Percentiles rank a stretch among this genome's conserved stretches.
These are phyloP conservation scores for Trachymyrmex septentrionalis DNA, from an alignment of 1,140 invertebrate genomes.

Conservation along the genomic window DNA sequence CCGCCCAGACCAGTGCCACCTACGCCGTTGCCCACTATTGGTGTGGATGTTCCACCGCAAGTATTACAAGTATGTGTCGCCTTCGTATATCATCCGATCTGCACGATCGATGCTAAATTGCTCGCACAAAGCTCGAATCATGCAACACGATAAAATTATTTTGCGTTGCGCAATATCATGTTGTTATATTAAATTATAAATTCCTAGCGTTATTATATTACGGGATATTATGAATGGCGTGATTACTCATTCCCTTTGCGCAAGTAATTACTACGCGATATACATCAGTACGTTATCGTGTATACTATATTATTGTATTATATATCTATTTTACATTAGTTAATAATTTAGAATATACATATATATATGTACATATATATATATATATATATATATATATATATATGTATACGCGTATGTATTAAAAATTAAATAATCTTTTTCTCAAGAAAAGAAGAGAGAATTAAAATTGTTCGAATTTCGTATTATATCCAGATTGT, in stretches of 20 bases:
- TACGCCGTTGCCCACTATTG: slow-evolving; percentile 88
- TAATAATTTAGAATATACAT: background rate
- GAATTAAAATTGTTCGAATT: too few species aligned
- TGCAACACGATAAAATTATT: background rate
- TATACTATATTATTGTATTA: background rate
- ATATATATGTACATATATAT: too few species aligned
- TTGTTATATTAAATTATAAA: slow-evolving; percentile 12
- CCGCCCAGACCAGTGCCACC: slow-evolving; percentile 87
- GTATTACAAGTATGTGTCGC: slow-evolving; percentile 90
- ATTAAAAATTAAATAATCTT: too few species aligned
- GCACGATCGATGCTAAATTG: slow-evolving; percentile 29
- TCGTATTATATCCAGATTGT: too few species aligned
- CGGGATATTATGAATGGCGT: background rate
- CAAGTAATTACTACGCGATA: background rate
- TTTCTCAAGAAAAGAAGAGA: too few species aligned
- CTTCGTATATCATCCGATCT: slow-evolving; percentile 10
- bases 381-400: too few species aligned
- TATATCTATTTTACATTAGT: background rate
- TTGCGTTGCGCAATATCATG: background rate
- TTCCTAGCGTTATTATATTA: background rate
- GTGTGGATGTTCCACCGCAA: slow-evolving; percentile 92
- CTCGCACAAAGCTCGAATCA: slow-evolving; percentile 25
- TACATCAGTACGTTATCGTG: background rate
- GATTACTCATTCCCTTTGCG: background rate
- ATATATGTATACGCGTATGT: too few species aligned